Conservation (phyloP, 2,888 invertebrate genomes). For the Agonopterix alstromeriana region DNA sequence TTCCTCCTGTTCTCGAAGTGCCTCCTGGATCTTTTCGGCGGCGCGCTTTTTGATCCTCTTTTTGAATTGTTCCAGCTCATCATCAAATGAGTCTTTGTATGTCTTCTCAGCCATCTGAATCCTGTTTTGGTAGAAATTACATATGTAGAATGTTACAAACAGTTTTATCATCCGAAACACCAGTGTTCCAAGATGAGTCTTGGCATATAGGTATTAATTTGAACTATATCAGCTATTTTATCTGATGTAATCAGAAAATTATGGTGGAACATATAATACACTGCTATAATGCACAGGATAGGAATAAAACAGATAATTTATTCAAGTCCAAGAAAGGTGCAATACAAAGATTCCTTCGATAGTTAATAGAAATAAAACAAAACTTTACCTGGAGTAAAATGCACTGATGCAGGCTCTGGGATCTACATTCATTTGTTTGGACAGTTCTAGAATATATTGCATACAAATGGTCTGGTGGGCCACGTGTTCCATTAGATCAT, state of each 20-base stretch:
- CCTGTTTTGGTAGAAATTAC: constrained; percentile 51
- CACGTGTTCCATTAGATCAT: constrained; percentile 95
- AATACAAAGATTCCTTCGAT: too few relatives aligned
- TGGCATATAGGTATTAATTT: too few relatives aligned
- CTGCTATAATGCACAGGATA: too few relatives aligned
- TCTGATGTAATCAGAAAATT: too few relatives aligned
- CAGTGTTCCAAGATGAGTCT: too few relatives aligned
- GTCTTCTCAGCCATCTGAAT: constrained; percentile 95
- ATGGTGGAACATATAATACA: too few relatives aligned
- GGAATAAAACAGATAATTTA: too few relatives aligned
- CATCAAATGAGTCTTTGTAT: constrained; percentile 95
- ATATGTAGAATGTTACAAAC: too few relatives aligned
- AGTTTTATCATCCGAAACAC: too few relatives aligned
- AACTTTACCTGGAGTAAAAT: constrained; percentile 83
- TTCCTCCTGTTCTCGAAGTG: constrained; percentile 89
- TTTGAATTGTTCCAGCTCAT: constrained; percentile 93
- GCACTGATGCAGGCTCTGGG: constrained; percentile 93
- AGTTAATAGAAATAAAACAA: background rate
- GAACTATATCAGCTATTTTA: too few relatives aligned
- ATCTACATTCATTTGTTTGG: constrained; percentile 94
- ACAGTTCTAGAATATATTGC: constrained; percentile 98
- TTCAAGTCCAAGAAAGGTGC: too few relatives aligned
- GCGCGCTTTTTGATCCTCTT: constrained; percentile 90
- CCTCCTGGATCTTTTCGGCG: constrained; percentile 90
- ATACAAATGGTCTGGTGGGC: constrained; percentile 99